Base-by-base conservation (phyloP, 2,797 vertebrate species). In the Sebastes elongatus region DNA sequence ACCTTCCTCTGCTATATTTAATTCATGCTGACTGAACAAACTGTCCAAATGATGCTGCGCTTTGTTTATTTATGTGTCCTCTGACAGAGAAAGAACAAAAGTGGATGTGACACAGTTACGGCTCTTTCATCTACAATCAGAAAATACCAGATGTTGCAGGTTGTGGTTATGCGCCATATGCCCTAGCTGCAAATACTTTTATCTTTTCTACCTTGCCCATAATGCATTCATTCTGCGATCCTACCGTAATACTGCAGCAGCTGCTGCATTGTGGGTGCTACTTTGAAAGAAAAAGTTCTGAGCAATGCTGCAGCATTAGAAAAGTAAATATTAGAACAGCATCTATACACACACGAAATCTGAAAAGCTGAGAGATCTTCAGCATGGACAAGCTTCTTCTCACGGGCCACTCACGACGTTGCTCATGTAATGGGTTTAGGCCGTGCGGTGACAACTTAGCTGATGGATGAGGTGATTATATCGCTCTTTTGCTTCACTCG, bases 401-500 rank as follows among this genome's bases (percentile, higher is more conserved):
- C 42, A 57, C 53, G 20, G 62, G 52, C 77, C 60, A 38, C 65
- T 80, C 75, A 10, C 55, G 8, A 52, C 73, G 64, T 86, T 80
- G 59, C 61, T 81, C 60, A 10, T 90, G 78, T 90, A 90, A 90
- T 86, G 76, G 76, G 66, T 89, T 90, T 82, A 87, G 85, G 79
- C 83, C 35, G 23, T 60, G 65, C 7, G 46, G 82, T 86, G 92
- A 92, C 92, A 91, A 75, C 85, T 84, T 33, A 75, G 70, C 85
- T 94, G 89, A 94, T 92, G 90, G 89, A 93, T 94, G 91, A 83
- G 88, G 85, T 79, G 91, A 91, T 93, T 94, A 90, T 77, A 78
- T 88, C 32, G 55, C 59, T 84, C 76, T 85, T 86, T 89, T 68
- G 56, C 86, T 84, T 82, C 85, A 89, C 92, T 91, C 13, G 68